Evolutionary conservation across 2,888 invertebrate species (phyloP).

Genomic region (Pogonocherus hispidulus): DNA sequence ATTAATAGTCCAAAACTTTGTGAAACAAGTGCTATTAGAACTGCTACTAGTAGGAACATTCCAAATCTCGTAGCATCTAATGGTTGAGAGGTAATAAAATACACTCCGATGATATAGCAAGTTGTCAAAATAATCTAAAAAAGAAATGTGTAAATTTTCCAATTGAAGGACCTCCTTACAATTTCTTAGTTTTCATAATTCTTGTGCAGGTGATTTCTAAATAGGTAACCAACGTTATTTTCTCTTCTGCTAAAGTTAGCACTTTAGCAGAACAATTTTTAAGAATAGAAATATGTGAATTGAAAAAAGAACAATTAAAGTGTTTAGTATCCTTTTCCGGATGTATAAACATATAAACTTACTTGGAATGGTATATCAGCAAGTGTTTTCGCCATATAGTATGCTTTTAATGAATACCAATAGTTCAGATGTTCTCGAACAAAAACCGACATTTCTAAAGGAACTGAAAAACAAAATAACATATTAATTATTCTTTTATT

Average conservation of each 20-base stretch:
- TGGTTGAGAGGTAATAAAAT: conserved; percentile 97
- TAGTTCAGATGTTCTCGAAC: conserved; percentile 95
- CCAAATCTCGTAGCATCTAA: conserved; percentile 85
- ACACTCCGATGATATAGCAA: conserved; percentile 88
- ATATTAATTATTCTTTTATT: neutral
- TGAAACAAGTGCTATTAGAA: conserved; percentile 90
- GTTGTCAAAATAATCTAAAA: conserved; percentile 87
- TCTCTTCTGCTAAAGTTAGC: too few relatives aligned
- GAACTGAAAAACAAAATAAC: conserved; percentile 76
- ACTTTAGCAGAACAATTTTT: neutral
- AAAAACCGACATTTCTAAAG: conserved; percentile 95
- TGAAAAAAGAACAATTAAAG: neutral
- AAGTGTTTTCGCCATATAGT: conserved; percentile 96
- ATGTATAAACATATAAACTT: too few relatives aligned
- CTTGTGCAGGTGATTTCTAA: too few relatives aligned
- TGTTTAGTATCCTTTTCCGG: too few relatives aligned
- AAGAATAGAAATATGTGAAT: neutral
- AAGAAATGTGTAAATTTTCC: too few relatives aligned
- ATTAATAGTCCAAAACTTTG: conserved; percentile 93
- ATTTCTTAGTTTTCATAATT: too few relatives aligned
- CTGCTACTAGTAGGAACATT: conserved; percentile 82
- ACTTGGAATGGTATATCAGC: conserved; percentile 97
- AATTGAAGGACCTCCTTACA: too few relatives aligned
- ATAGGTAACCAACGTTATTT: too few relatives aligned
- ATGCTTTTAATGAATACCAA: conserved; percentile 97